Base-by-base conservation (phyloP, 2,113 vertebrate genomes). In the Potamarius usumacintae region DNA sequence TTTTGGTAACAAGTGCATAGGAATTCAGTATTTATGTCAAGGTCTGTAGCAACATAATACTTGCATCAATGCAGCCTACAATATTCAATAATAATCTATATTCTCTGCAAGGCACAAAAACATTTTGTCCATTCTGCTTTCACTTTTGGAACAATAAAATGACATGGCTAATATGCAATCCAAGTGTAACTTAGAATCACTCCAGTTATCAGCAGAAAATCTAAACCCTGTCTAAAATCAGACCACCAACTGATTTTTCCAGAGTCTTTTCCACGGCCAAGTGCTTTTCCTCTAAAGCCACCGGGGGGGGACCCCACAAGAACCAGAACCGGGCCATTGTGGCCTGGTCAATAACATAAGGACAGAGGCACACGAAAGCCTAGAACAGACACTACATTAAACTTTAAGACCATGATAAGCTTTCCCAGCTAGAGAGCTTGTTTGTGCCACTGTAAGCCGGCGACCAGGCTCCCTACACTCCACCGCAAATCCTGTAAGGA, bases 401-500 rank as follows among this genome's bases (percentile, higher is more conserved):
- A 63, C 17, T 63, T 82, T 67, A 80, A 25, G 62, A 65, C n/a
- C 58, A 79, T 60, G 22, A 78, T 17, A 63, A 74, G 15, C 71
- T 27, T 12, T 79, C n/a, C 14, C 53, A 30, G 14, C 6, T 30
- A 79, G 14, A 79, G 14, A 58, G 9, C 77, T 20, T 7, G 48
- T 77, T 15, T 77, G 74, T 53, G 48, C 10, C 48, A 14, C 10
- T 30, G 52, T 30, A 57, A 79, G 52, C 63, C 72, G 85, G 91
- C 87, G 85, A 88, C 11, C 83, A 17, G 77, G 81, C 82, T 90
- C 87, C 87, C 53, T 34, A 57, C 18, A 57, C 53, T 85, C 48
- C 57, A 27, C 2, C 34, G 83, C 85, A 92, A 93, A 92, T 93
- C 92, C 63, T 25, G 83, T 93, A 92, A 94, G 87, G 84, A 92